Conservation (phyloP, 2,888 invertebrate species). For the Pristionchus entomophagus region DNA sequence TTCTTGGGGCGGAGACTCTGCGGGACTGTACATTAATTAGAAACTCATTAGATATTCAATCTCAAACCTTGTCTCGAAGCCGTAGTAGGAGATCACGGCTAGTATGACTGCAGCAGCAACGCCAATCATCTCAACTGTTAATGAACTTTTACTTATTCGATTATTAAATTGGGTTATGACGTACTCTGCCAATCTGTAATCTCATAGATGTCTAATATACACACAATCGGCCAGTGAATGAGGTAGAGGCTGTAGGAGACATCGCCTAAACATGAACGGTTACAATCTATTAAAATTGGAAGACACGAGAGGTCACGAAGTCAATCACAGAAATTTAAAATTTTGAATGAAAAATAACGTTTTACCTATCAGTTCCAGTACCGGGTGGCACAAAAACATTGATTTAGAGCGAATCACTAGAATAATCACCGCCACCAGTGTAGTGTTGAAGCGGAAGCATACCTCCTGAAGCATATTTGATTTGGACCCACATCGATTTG, state of each 20-base stretch:
- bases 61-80: not conserved
- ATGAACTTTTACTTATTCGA: not conserved
- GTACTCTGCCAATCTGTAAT: not conserved
- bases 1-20: too few relatives aligned
- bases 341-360: not conserved
- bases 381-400: not conserved
- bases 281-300: too few relatives aligned
- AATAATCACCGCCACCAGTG: not conserved
- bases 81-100: not conserved
- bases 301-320: too few relatives aligned
- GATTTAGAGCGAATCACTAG: not conserved
- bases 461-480: not conserved
- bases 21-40: too few relatives aligned
- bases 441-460: not conserved
- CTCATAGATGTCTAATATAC: not conserved
- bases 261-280: too few relatives aligned
- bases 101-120: not conserved
- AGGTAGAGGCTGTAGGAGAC: too few relatives aligned
- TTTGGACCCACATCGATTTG: not conserved
- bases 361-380: not conserved
- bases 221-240: not conserved
- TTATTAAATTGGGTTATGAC: not conserved
- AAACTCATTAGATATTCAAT: too few relatives aligned
- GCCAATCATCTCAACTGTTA: not conserved
- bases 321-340: not conserved